Base-by-base conservation (phyloP, 2,888 invertebrate genomes). In the Pristionchus arcanus region DNA sequence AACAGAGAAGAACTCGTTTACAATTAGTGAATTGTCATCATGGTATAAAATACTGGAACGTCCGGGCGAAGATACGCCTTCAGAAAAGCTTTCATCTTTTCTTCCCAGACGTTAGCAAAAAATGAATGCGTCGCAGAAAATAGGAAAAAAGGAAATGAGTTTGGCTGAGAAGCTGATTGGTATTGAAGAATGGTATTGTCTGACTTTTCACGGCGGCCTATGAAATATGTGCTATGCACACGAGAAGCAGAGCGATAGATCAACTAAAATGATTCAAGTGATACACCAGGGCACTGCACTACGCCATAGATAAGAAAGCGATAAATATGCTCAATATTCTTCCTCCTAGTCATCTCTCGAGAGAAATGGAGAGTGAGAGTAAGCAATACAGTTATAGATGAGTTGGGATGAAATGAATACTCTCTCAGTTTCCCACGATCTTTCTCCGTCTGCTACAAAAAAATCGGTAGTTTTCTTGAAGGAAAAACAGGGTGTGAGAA, bases 301-400 rank as follows among this genome's bases (percentile, higher is more conserved):
- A 66, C 5, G 11, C 28, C 66, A 66, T 13, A 13, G 66, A 66
- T 66, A 66, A 66, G 66, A 66, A 28, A 66, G 28, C n/a, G 66
- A 25, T 21, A 66, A 49, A 63, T 25, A 66, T 28, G 66, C 28
- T 2, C 66, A 13, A 66, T 31, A 0, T 31, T 71, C 71, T 19
- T 71, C 31, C 28, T 25, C 74, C 77, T n/a, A 77, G 49, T 42
- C 77, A 77, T 77, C 42, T 77, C 42, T 3, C 5, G n/a, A 74
- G 42, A 77, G 77, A 28, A 25, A 28, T n/a, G 77, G n/a, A 19
- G 42, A 77, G 42, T 37, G 77, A 77, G 42, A 49, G 77, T 37
- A 49, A 77, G 77, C 77, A 37, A 77, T 25, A 42, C 34, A 74
- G 66, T 66, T 19, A 71, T 21, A 77, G 37, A 77, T 42, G 77